Conservation (phyloP, 2,888 invertebrate species). For the Drosophila pseudotalamancana region DNA sequence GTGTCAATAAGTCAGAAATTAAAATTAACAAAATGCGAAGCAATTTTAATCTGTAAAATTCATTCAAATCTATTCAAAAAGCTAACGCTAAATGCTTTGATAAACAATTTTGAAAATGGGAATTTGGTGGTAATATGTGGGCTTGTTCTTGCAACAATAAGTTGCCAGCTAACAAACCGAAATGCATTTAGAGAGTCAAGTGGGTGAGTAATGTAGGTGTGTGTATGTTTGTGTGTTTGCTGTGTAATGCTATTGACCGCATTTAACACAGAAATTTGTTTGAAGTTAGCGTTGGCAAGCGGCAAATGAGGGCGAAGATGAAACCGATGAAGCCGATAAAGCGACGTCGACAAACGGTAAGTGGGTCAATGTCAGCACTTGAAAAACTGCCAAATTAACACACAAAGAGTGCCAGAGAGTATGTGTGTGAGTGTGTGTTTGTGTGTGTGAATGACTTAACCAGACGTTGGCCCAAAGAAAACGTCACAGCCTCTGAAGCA, state of each 20-base stretch:
- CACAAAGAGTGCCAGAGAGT: conserved; percentile 11
- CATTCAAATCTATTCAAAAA: too few species aligned
- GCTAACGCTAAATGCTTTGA: too few species aligned
- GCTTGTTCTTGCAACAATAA: background rate
- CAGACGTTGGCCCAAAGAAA: conserved; percentile 35
- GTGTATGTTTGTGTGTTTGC: conserved; percentile 17
- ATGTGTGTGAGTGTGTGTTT: conserved; percentile 4
- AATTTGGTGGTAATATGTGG: conserved; percentile 8
- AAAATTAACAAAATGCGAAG: background rate
- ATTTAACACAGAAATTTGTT: conserved; percentile 55
- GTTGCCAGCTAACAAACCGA: background rate
- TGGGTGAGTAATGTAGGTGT: conserved; percentile 4
- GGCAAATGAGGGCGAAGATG: conserved; percentile 56
- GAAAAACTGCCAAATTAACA: conserved; percentile 77
- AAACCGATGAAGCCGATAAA: conserved; percentile 40
- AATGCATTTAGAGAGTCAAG: conserved; percentile 1
- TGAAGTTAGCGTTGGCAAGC: conserved; percentile 44
- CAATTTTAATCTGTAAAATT: background rate
- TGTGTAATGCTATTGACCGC: conserved; percentile 67
- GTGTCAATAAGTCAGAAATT: background rate
- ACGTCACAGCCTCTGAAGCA: conserved; percentile 26
- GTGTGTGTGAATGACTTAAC: conserved; percentile 30
- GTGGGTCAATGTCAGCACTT: conserved; percentile 81
- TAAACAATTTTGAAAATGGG: too few species aligned
- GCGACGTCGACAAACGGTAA: conserved; percentile 59